Base-by-base conservation (phyloP, 2,888 invertebrate genomes). In the Anodontia alba region DNA sequence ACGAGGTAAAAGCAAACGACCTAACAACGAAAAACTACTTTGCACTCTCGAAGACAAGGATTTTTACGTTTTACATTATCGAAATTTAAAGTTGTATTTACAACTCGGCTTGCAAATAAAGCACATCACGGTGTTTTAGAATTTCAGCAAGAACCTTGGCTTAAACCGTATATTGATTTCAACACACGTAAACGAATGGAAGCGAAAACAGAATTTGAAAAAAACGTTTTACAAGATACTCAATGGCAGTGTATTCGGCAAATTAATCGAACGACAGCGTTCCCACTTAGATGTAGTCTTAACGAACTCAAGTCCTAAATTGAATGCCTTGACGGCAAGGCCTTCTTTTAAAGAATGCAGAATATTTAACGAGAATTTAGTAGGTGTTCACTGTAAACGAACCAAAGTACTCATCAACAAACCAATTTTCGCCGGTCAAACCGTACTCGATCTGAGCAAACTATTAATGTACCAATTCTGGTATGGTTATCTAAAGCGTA, bases 121-220 rank as follows among this genome's bases (percentile, higher is more conserved):
- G 26, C 90, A 88, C 69, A 88, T 12, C 89, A 91, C 89, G 73
- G 90, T 71, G 86, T 91, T n/a, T 69, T 94, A 31, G 72, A 89
- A 79, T 94, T 94, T 82, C 76, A 75, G 83, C 87, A 91, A 74
- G 29, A 46, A 15, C 29, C 73, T 1, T 94, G 93, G 92, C 77
- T 94, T 36, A 91, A 92, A 71, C 42, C 84, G 5, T 94, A 94
- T 69, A 93, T 93, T 0, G 82, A 90, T 29, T 62, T 62, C 33
- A 62, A 62, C 33, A 62, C 62, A 31, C 29, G 17, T 1, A 7
- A 62, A 20, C 23, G 62, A 20, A 62, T 33, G 17, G 10, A 62
- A 17, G 62, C 62, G 10, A 62, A 26, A 33, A 29, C 62, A 1
- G 12, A 8, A 15, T 62, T 62, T 62, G 29, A 62, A 29, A 31